Conservation (phyloP, 2,888 invertebrate species). For the Protodeltote pygarga region DNA sequence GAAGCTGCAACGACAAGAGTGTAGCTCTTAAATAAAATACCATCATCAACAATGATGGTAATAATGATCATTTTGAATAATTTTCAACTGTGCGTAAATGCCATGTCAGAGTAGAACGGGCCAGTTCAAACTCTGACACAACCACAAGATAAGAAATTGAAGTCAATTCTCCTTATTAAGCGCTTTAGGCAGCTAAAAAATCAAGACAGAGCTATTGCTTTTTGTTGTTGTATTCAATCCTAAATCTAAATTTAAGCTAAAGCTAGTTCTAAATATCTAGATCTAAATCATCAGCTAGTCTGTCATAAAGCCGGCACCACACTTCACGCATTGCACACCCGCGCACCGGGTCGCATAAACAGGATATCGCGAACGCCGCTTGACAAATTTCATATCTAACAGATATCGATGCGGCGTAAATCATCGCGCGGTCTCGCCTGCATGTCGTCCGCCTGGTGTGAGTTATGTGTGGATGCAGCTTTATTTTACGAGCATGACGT, state of each 20-base stretch:
- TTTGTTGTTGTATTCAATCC: too few relatives aligned
- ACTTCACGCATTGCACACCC: constrained; percentile 34
- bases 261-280: constrained; percentile 25
- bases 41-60: too few relatives aligned
- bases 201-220: too few relatives aligned
- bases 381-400: constrained; percentile 84
- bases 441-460: constrained; percentile 55
- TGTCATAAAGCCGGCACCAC: constrained; percentile 33
- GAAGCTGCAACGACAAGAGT: too few relatives aligned
- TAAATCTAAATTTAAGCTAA: constrained; percentile 29
- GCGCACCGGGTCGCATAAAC: constrained; percentile 75
- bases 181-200: too few relatives aligned
- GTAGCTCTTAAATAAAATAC: too few relatives aligned
- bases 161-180: too few relatives aligned
- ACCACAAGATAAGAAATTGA: too few relatives aligned
- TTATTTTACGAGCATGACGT: constrained; percentile 59
- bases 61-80: too few relatives aligned
- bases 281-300: constrained; percentile 24
- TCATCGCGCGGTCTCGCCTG: constrained; percentile 65
- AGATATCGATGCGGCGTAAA: constrained; percentile 80
- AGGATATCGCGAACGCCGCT: constrained; percentile 62
- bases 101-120: too few relatives aligned
- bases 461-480: constrained; percentile 66
- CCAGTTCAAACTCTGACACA: too few relatives aligned
- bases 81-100: too few relatives aligned